Evolutionary conservation across 2,888 invertebrate species (phyloP).

Genomic region (Sinelater perroti): DNA sequence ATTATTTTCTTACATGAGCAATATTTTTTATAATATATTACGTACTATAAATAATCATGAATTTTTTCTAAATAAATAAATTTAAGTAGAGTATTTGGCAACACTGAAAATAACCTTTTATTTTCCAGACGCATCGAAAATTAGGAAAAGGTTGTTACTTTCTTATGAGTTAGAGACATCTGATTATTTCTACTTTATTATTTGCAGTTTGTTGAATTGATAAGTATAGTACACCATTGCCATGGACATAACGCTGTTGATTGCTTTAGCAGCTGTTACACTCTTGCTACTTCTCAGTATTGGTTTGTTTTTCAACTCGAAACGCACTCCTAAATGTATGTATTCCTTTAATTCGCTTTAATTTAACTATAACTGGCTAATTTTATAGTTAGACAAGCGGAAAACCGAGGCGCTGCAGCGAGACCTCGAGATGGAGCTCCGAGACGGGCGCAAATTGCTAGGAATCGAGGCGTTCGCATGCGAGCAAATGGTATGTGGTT

Average conservation of each 20-base stretch:
- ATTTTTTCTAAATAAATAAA: too few relatives aligned
- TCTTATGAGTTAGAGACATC: too few relatives aligned
- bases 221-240: too few relatives aligned
- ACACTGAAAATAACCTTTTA: too few relatives aligned
- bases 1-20: too few relatives aligned
- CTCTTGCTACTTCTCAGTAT: constrained; percentile 58
- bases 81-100: too few relatives aligned
- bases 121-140: too few relatives aligned
- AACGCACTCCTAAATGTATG: constrained; percentile 40
- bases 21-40: constrained; percentile 1
- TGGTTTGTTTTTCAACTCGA: constrained; percentile 54
- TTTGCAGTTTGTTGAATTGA: too few relatives aligned
- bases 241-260: constrained; percentile 62
- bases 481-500: constrained; percentile 69
- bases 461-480: constrained; percentile 75
- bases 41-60: too few relatives aligned
- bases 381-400: constrained; percentile 21
- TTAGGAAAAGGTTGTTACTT: too few relatives aligned
- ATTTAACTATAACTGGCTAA: constrained; percentile 7
- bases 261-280: constrained; percentile 59
- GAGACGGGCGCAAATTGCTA: constrained; percentile 75
- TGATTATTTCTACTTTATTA: too few relatives aligned
- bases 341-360: background rate
- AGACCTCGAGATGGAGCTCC: constrained; percentile 65
- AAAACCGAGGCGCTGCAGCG: constrained; percentile 50